These are phyloP conservation scores for Tetrao urogallus DNA, from an alignment of 2,113 vertebrate species.

Conservation along the genomic window DNA sequence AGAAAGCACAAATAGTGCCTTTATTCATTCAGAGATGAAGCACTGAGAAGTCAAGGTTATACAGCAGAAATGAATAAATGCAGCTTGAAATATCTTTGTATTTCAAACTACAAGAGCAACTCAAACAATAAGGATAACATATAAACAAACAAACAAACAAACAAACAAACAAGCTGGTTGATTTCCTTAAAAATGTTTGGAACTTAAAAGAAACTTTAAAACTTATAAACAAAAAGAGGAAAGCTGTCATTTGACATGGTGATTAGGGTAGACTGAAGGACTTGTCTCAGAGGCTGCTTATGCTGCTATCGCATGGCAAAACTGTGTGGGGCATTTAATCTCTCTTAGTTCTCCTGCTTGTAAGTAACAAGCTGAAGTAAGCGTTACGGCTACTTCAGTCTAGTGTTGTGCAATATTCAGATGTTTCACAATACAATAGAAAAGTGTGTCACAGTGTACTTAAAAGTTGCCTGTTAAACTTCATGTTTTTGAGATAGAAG, in stretches of 20 bases:
- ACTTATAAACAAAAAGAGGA: not conserved
- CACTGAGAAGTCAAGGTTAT: slow-evolving; percentile 8
- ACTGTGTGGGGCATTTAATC: not conserved
- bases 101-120: not conserved
- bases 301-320: not conserved
- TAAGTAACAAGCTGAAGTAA: not conserved
- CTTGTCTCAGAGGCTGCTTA: not conserved
- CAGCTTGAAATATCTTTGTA: slow-evolving; percentile 22
- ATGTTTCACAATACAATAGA: not conserved
- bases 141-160: not conserved
- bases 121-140: slow-evolving; percentile 2
- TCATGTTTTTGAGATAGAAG: not conserved
- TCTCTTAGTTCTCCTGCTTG: not conserved
- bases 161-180: not conserved
- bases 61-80: slow-evolving; percentile 37
- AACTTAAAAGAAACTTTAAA: not conserved
- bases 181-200: not conserved
- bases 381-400: not conserved
- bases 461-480: not conserved
- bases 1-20: slow-evolving; percentile 4
- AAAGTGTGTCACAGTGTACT: not conserved
- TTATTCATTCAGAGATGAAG: slow-evolving; percentile 33
- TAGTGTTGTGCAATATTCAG: not conserved
- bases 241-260: not conserved
- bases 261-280: not conserved